Base-by-base conservation (phyloP, 2,888 invertebrate genomes). In the Mimachlamys varia region DNA sequence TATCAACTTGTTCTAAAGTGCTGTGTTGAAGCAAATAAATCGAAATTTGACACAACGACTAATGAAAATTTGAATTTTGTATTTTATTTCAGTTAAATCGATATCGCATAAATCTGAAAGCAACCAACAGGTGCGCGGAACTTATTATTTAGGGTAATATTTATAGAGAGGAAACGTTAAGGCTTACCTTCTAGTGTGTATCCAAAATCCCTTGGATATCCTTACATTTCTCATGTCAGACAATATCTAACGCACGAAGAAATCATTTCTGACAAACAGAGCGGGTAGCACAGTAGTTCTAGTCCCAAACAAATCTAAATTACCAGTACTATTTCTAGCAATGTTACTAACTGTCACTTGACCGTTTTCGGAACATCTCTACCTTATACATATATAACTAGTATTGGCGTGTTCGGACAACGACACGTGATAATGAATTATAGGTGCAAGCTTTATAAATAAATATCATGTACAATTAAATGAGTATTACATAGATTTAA, bases 301-400 rank as follows among this genome's bases (percentile, higher is more conserved):
- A 27, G 2, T 27, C 76, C 33, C 33, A 3, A 12, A 33, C 33
- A 27, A 76, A 76, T 33, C 7, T 27, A 12, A 33, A 33, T 22
- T 7, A 33, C 22, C 2, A 27, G 13, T 10, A 7, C 76, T 76
- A 76, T 76, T 76, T 13, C 33, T 33, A 12, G 76, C 13, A 27
- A 12, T 76, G 76, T 76, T 76, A 33, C 76, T 76, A 76, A 76
- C 22, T 27, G 76, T 76, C 76, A 76, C 33, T 76, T 76, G 76
- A 76, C 76, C 76, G 33, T 76, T 76, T 76, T 76, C 76, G 76
- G 76, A 76, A 76, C 33, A 76, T 22, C 76, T 76, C 76, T 76
- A 33, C 33, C 76, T 76, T 76, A 33, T 76, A 7, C 76, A 33
- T 76, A 76, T 17, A 76, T 33, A 76, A 33, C 33, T 27, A 33